phyloP scores from a whole-genome alignment of 2,888 invertebrate genomes.

The Miltochrista miniata region DNA sequence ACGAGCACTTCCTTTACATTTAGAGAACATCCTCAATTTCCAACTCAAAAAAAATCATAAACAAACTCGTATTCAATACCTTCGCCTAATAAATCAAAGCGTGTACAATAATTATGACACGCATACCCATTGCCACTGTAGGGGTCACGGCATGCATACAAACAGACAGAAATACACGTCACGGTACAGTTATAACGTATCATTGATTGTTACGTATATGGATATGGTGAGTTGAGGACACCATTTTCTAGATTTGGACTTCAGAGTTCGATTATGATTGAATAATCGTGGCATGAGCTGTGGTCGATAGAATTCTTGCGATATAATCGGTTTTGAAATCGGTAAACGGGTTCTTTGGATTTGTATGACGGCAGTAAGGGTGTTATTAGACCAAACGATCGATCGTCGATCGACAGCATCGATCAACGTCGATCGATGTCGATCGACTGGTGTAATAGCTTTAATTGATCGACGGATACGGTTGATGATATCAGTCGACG shows the following conservation, averaged over 20 bases:
- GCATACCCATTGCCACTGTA: slow-evolving; percentile 16
- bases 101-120: slow-evolving; percentile 26
- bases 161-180: slow-evolving; percentile 21
- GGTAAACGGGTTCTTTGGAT: neutral
- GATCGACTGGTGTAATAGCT: no score
- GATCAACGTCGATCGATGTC: no score
- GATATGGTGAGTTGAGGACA: slow-evolving; percentile 9
- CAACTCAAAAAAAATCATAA: no score
- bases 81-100: neutral
- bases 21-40: no score
- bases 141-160: slow-evolving; percentile 22
- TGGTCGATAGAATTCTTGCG: no score
- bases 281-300: neutral
- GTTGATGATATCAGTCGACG: no score
- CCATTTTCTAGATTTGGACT: slow-evolving; percentile 2
- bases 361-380: neutral
- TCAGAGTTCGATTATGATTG: slow-evolving; percentile 2
- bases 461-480: no score
- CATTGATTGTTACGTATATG: slow-evolving; percentile 26
- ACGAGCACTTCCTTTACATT: no score
- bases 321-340: no score
- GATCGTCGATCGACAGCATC: no score
- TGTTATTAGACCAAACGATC: no score
- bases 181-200: slow-evolving; percentile 36
- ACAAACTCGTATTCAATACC: no score